These are phyloP conservation scores for Bergia sp. DNA, from an alignment of 92 coral and sea anemone species.

Conservation along the genomic window DNA sequence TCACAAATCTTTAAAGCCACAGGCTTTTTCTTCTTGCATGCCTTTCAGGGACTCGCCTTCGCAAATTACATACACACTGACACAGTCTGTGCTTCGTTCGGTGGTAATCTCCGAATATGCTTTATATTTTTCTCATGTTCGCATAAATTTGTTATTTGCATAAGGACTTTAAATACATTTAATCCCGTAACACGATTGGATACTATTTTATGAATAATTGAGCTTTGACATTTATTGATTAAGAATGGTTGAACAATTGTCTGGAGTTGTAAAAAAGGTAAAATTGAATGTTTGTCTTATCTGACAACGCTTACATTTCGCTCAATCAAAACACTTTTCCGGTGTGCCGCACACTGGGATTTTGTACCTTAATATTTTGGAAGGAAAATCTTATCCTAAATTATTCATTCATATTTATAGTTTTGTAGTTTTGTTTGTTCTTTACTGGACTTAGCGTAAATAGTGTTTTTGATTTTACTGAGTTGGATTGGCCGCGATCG, in stretches of 20 bases:
- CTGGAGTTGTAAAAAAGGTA: not conserved
- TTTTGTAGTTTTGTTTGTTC: not conserved
- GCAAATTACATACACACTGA: not conserved
- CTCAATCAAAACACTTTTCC: not conserved
- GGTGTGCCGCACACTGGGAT: not conserved
- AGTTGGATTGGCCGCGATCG: not conserved
- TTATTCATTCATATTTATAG: not conserved
- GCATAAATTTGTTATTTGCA: slow-evolving; percentile 17
- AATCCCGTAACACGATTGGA: slow-evolving; percentile 31
- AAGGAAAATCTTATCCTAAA: not conserved
- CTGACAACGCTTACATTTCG: not conserved
- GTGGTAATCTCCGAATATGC: not conserved
- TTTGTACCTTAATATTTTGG: not conserved
- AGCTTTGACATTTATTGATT: slow-evolving; percentile 17
- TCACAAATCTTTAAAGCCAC: too few relatives aligned
- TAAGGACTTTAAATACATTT: slow-evolving; percentile 9
- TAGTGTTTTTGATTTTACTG: not conserved
- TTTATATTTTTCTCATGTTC: not conserved
- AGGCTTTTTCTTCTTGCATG: not conserved
- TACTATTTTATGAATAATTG: slow-evolving; percentile 17
- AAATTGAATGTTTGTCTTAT: not conserved
- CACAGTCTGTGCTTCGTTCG: not conserved
- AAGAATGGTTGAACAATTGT: slow-evolving; percentile 20
- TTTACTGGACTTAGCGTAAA: not conserved
- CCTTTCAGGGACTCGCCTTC: not conserved